Percentiles rank a stretch among this genome's conserved stretches.
Evolutionary conservation across 2,888 invertebrate genomes (phyloP).

Genomic region (Melanostoma scalare): DNA sequence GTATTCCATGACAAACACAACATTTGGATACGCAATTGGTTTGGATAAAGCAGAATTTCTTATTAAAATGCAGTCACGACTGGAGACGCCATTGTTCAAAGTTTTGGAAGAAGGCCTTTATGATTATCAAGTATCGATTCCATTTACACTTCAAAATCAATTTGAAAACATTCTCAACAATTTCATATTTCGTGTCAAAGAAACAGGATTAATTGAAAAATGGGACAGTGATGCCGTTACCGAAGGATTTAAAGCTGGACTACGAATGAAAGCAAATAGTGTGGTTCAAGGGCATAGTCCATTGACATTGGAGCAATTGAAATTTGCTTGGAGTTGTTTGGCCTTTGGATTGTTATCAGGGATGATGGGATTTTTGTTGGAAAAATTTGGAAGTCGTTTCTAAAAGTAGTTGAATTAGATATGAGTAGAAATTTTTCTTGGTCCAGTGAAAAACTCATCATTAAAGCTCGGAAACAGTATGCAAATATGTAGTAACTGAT

Average conservation of each 20-base stretch:
- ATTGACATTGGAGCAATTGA: too few species aligned
- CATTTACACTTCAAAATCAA: slow-evolving; percentile 27
- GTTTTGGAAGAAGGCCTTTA: slow-evolving; percentile 3
- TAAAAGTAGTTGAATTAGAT: too few species aligned
- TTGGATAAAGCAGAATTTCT: slow-evolving; percentile 33
- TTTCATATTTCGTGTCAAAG: slow-evolving; percentile 37
- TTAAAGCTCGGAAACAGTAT: too few species aligned
- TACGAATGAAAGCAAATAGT: background rate
- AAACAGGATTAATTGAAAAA: slow-evolving; percentile 46
- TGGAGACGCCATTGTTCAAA: slow-evolving; percentile 5
- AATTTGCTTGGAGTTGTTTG: too few species aligned
- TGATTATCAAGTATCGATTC: background rate
- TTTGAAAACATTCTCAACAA: slow-evolving; percentile 28
- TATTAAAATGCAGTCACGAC: slow-evolving; percentile 10
- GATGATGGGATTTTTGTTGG: too few species aligned
- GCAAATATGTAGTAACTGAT: too few species aligned
- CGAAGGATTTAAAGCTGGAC: slow-evolving; percentile 4
- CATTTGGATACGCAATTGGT: slow-evolving; percentile 20
- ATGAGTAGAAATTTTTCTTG: too few species aligned
- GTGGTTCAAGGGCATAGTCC: too few species aligned
- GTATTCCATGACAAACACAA: slow-evolving; percentile 33
- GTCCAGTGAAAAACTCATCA: too few species aligned
- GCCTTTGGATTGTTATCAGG: too few species aligned
- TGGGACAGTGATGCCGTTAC: slow-evolving; percentile 31
- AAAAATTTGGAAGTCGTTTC: too few species aligned